Evolutionary conservation across 2,797 vertebrate genomes (phyloP).

Genomic region (Trachops cirrhosus): DNA sequence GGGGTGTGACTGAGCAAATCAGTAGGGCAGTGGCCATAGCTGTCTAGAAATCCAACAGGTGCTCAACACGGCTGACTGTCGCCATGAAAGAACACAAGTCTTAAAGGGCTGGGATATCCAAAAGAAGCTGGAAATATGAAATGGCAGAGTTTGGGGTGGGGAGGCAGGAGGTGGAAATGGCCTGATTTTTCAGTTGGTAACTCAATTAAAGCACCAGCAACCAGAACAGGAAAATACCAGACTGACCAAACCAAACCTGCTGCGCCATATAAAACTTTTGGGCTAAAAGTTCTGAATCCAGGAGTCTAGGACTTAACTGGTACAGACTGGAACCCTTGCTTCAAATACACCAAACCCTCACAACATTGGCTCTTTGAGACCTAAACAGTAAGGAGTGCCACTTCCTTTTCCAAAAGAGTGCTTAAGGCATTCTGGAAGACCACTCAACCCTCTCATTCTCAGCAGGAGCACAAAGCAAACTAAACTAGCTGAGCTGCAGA

Average conservation of each 20-base stretch:
- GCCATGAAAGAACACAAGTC: not conserved
- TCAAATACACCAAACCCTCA: not conserved
- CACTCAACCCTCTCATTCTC: not conserved
- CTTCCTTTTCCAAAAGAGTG: slow-evolving; percentile 7
- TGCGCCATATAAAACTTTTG: not conserved
- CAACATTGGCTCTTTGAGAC: not conserved
- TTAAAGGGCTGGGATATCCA: not conserved
- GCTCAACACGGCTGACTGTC: not conserved
- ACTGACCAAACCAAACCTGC: not conserved
- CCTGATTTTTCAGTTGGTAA: not conserved
- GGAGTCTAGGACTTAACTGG: not conserved
- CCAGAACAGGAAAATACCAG: not conserved
- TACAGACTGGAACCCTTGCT: not conserved
- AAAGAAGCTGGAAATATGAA: not conserved
- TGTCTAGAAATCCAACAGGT: not conserved
- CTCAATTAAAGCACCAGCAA: not conserved
- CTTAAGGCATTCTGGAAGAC: not conserved
- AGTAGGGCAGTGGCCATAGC: not conserved
- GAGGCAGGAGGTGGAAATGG: not conserved
- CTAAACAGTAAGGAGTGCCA: not conserved
- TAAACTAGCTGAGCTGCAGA: not conserved
- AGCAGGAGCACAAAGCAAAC: not conserved
- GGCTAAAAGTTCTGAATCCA: not conserved
- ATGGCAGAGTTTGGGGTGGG: not conserved
- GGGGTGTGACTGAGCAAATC: not conserved